Conservation (phyloP, 2,113 vertebrate species). For the Bambusicola thoracicus region DNA sequence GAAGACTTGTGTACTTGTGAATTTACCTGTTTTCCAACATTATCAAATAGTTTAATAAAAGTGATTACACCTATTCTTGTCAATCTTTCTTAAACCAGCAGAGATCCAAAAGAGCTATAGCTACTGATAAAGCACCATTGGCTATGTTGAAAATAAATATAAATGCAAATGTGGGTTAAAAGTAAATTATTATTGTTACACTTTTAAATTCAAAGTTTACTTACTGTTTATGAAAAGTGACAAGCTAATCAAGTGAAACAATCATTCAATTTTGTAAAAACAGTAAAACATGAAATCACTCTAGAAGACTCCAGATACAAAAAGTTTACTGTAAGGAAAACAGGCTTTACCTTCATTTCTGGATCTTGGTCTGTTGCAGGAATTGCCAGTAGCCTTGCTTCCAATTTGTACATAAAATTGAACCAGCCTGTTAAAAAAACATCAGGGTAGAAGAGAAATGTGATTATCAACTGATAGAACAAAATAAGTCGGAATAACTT, state of each 20-base stretch:
- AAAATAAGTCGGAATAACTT: background rate
- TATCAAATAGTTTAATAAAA: background rate
- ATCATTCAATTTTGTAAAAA: background rate
- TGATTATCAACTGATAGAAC: background rate
- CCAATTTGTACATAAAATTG: constrained; percentile 98
- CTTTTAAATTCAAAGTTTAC: background rate
- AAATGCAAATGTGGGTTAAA: background rate
- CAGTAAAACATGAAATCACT: background rate
- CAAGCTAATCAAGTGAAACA: background rate
- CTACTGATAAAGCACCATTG: background rate
- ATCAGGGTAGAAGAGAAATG: background rate
- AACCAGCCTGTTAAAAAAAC: constrained; percentile 82
- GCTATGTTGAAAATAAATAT: background rate
- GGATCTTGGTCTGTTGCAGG: constrained; percentile 90
- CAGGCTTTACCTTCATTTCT: constrained; percentile 92
- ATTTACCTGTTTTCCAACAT: background rate
- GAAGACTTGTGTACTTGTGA: background rate
- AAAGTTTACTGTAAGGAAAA: background rate
- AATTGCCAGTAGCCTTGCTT: constrained; percentile 89
- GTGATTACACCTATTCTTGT: background rate
- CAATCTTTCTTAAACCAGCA: background rate
- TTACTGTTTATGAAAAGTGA: background rate
- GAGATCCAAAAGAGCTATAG: background rate
- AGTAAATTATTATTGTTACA: background rate
- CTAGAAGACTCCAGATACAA: background rate